Conservation (phyloP, 2,888 invertebrate genomes). For the Alcis repandata region DNA sequence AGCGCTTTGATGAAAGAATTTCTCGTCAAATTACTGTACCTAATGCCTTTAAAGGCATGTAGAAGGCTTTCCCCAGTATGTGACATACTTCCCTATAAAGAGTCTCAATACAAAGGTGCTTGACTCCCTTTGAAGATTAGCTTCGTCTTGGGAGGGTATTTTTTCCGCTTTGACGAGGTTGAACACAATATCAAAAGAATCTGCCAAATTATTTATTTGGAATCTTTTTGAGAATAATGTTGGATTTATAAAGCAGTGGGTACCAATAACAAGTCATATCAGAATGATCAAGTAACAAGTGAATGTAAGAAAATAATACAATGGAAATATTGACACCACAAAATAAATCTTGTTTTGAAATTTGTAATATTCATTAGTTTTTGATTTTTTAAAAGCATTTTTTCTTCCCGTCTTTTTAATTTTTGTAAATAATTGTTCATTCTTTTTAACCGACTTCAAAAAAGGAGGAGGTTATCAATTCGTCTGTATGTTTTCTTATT, state of each 20-base stretch:
- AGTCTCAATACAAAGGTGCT: slow-evolving; percentile 23
- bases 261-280: not conserved
- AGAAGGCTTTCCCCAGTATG: slow-evolving; percentile 9
- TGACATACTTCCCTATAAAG: slow-evolving; percentile 16
- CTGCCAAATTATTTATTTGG: not conserved
- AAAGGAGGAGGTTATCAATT: too few species aligned
- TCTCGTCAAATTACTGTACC: slow-evolving; percentile 1
- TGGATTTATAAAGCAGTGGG: not conserved
- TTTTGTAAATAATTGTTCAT: too few species aligned
- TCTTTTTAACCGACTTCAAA: too few species aligned
- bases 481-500: too few species aligned
- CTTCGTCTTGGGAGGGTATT: slow-evolving; percentile 7
- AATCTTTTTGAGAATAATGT: not conserved
- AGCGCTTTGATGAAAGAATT: not conserved
- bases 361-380: too few species aligned
- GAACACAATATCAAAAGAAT: slow-evolving; percentile 15
- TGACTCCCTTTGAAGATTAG: slow-evolving; percentile 28
- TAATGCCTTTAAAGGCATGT: slow-evolving; percentile 3
- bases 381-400: too few species aligned
- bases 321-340: too few species aligned
- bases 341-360: too few species aligned
- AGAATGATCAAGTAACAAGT: too few species aligned
- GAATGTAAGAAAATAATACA: too few species aligned
- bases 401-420: too few species aligned
- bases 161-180: slow-evolving; percentile 10